Evolutionary conservation across 2,113 vertebrate genomes (phyloP).

Genomic region (Rallus limicola): DNA sequence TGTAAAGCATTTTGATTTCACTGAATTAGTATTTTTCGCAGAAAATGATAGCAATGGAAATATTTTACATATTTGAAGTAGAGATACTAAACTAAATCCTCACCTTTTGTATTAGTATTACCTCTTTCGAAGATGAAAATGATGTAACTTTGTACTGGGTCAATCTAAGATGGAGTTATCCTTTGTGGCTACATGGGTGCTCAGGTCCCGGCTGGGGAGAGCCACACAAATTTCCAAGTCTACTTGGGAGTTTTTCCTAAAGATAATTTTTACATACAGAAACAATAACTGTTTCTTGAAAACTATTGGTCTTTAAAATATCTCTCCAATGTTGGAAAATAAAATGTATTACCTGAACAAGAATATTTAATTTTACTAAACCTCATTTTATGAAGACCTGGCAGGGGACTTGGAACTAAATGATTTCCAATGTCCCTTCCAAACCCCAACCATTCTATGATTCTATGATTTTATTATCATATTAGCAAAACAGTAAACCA

Average conservation of each 20-base stretch:
- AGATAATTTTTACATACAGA: neutral
- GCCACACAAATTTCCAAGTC: neutral
- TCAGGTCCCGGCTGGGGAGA: neutral
- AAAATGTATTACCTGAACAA: neutral
- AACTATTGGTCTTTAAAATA: neutral
- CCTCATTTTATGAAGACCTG: neutral
- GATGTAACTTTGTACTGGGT: neutral
- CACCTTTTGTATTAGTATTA: neutral
- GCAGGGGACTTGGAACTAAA: too few species aligned
- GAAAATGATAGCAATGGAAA: neutral
- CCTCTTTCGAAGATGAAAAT: neutral
- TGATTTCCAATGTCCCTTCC: too few species aligned
- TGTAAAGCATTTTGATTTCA: neutral
- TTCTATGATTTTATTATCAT: neutral
- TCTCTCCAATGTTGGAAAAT: neutral
- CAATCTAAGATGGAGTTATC: neutral
- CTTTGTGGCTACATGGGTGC: neutral
- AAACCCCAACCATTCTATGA: too few species aligned
- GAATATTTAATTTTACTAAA: neutral
- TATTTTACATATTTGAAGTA: neutral
- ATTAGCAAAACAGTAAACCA: neutral
- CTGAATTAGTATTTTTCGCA: neutral
- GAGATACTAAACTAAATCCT: neutral
- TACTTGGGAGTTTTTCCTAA: neutral
- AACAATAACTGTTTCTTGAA: neutral